Evolutionary conservation across 2,888 invertebrate species (phyloP).

Genomic region (Drosophila paramelanica): DNA sequence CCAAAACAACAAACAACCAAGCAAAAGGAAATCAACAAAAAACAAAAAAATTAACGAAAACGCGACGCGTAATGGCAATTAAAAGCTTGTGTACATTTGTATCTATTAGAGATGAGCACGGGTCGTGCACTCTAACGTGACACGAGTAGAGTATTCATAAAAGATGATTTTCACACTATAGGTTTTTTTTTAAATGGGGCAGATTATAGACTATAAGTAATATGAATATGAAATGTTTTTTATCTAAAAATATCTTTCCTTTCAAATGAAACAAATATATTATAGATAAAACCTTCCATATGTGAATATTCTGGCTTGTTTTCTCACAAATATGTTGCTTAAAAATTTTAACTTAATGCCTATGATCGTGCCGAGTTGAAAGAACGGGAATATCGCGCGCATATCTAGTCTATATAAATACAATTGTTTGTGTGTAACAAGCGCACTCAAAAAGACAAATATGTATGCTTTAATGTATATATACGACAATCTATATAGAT

Average conservation of each 20-base stretch:
- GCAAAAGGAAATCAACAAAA: slow-evolving; percentile 31
- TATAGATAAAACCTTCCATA: no score
- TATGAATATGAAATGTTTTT: no score
- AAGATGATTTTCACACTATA: no score
- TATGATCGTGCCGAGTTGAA: not conserved
- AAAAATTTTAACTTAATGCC: not conserved
- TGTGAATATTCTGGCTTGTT: no score
- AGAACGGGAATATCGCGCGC: not conserved
- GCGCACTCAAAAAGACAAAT: slow-evolving; percentile 5
- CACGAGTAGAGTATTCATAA: not conserved
- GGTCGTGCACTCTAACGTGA: slow-evolving; percentile 7
- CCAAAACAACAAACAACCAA: slow-evolving; percentile 53
- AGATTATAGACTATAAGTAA: no score
- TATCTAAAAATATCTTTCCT: no score
- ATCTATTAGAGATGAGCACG: slow-evolving; percentile 10
- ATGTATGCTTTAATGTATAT: not conserved
- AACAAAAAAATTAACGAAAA: slow-evolving; percentile 38
- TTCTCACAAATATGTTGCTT: no score
- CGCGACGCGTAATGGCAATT: slow-evolving; percentile 51
- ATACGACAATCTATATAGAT: slow-evolving; percentile 8
- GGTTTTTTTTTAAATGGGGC: no score
- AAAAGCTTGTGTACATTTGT: slow-evolving; percentile 36
- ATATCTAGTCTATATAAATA: slow-evolving; percentile 4
- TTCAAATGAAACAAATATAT: no score
- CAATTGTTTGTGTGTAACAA: not conserved